Evolutionary conservation across 2,113 vertebrate genomes (phyloP).

Genomic region (Ailurus styani): DNA sequence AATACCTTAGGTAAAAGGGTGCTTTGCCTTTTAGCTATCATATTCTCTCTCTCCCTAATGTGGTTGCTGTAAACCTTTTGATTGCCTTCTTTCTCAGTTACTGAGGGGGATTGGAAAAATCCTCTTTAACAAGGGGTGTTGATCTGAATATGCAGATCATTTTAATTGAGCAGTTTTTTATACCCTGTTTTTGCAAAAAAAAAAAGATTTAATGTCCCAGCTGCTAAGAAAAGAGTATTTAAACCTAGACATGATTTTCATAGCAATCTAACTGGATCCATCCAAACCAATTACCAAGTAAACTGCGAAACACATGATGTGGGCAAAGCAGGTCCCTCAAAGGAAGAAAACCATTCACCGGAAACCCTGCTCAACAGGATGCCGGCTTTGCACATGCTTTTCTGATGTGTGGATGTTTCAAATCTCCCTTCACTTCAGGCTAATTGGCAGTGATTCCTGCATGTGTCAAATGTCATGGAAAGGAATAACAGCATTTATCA

Average conservation of each 20-base stretch:
- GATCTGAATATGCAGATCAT: not conserved
- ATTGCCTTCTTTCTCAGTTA: not conserved
- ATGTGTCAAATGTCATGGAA: conserved; percentile 53
- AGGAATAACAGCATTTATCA: conserved; percentile 58
- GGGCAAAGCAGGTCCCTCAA: not conserved
- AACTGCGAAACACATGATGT: conserved; percentile 1
- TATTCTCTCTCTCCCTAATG: not conserved
- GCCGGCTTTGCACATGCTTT: not conserved
- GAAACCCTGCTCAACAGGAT: not conserved
- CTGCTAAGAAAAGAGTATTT: not conserved
- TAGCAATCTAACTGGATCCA: not conserved
- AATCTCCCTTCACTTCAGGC: conserved; percentile 50
- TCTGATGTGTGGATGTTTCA: not conserved
- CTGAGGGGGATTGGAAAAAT: not conserved
- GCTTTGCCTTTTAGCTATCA: not conserved
- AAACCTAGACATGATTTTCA: conserved; percentile 37
- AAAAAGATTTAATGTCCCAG: not conserved
- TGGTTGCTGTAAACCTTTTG: not conserved
- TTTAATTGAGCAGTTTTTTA: not conserved
- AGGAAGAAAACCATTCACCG: not conserved
- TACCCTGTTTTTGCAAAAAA: not conserved
- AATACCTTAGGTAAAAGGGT: not conserved
- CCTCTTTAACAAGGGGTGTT: not conserved
- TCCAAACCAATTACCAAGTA: not conserved
- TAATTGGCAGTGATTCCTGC: conserved; percentile 37